These are phyloP conservation scores for Microcebus griseorufus DNA, from an alignment of 2,113 vertebrate species.

Conservation along the genomic window DNA sequence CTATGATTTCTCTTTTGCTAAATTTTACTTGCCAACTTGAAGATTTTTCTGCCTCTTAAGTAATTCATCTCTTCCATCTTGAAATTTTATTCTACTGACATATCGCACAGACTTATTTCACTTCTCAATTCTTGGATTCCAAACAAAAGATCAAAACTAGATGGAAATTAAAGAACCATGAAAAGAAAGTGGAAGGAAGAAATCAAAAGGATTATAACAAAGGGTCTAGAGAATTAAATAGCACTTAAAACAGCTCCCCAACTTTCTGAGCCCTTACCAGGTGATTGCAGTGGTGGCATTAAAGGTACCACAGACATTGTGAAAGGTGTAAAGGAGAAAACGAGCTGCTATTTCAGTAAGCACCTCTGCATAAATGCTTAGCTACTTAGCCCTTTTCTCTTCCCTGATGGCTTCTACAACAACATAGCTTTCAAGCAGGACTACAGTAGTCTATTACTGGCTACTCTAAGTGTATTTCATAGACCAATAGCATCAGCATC, in stretches of 20 bases:
- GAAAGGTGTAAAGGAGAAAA: background rate
- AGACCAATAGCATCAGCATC: background rate
- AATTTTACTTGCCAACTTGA: slow-evolving; percentile 5
- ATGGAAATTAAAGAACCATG: background rate
- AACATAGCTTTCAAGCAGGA: background rate
- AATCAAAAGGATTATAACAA: background rate
- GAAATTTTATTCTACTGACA: background rate
- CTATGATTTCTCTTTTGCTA: background rate
- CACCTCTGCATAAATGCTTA: background rate
- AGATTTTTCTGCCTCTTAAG: background rate
- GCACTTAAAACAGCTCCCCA: background rate
- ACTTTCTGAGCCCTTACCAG: background rate
- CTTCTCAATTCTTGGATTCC: background rate
- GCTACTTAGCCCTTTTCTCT: background rate
- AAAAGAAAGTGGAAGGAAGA: slow-evolving; percentile 3
- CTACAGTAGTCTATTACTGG: accelerated
- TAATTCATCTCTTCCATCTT: background rate
- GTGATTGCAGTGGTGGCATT: background rate
- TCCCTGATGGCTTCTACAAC: background rate
- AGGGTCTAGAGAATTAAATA: background rate
- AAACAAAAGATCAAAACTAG: slow-evolving; percentile 22
- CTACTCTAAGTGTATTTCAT: background rate
- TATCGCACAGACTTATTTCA: background rate
- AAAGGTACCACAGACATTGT: background rate
- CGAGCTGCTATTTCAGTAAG: background rate